A percentile compares a stretch with the other conserved stretches of the same genome.
phyloP scores from a whole-genome alignment of 2,113 vertebrate species.

The Microcebus tavaratra region DNA sequence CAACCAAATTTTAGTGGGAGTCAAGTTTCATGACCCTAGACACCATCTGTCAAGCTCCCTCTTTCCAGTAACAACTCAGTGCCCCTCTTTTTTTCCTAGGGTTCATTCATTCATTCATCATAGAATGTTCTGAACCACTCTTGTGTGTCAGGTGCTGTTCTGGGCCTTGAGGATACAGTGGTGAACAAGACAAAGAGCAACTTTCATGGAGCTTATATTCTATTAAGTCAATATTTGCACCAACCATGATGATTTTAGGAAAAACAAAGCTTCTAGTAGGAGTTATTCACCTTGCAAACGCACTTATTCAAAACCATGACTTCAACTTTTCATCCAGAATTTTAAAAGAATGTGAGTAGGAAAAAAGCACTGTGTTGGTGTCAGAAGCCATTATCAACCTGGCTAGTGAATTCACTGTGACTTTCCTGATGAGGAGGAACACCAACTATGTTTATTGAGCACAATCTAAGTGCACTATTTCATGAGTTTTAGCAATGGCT shows the following conservation, averaged over 20 bases:
- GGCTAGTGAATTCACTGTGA: not conserved
- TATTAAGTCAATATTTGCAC: not conserved
- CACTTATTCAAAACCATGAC: not conserved
- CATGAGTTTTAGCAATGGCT: not conserved
- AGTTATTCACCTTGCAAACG: not conserved
- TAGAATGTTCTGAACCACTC: not conserved
- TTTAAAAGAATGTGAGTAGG: not conserved
- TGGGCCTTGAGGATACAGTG: not conserved
- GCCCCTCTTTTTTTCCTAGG: not conserved
- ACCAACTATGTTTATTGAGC: not conserved
- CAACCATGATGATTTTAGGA: not conserved
- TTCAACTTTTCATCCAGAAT: constrained; percentile 1
- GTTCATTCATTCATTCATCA: not conserved
- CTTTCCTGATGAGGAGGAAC: not conserved
- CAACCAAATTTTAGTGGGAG: not conserved
- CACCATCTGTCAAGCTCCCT: not conserved
- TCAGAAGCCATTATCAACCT: not conserved
- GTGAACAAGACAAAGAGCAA: not conserved
- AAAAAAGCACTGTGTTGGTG: not conserved
- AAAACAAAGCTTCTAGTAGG: not conserved
- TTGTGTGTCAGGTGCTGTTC: not conserved
- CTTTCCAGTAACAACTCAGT: not conserved
- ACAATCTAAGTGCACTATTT: not conserved
- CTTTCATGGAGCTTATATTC: not conserved
- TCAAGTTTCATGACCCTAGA: not conserved